These are phyloP conservation scores for Chaetura pelagica DNA, from an alignment of 2,113 vertebrate species.

Conservation along the genomic window DNA sequence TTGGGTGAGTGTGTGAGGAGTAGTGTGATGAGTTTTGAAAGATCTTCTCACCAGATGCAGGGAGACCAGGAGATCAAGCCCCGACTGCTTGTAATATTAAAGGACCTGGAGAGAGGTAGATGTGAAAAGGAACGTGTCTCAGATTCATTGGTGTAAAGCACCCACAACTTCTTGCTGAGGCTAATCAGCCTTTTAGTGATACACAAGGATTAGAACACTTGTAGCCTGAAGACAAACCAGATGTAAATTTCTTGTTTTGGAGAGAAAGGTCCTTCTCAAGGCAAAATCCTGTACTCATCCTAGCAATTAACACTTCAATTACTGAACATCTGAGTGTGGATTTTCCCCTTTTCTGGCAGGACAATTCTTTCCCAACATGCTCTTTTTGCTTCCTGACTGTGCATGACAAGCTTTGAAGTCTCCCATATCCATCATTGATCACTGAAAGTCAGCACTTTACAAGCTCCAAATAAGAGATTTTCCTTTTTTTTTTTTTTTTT, in stretches of 20 bases:
- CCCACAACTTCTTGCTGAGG: background rate
- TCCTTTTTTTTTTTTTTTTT: background rate
- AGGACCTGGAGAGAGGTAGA: background rate
- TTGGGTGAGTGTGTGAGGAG: background rate
- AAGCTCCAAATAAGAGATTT: background rate
- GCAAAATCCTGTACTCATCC: conserved; percentile 22
- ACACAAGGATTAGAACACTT: background rate
- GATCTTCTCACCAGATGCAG: background rate
- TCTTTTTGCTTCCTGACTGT: background rate
- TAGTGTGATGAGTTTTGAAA: background rate
- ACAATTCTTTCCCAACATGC: background rate
- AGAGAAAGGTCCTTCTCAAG: background rate
- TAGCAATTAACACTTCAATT: background rate
- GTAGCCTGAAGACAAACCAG: background rate
- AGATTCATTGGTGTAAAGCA: background rate
- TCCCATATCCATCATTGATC: background rate
- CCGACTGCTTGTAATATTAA: background rate
- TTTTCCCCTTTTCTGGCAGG: background rate
- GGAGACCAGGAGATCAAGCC: background rate
- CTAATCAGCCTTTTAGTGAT: background rate
- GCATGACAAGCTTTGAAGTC: background rate
- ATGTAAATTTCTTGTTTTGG: conserved; percentile 14
- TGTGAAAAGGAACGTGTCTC: background rate
- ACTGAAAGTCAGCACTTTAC: background rate
- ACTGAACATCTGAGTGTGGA: background rate